phyloP scores from a whole-genome alignment of 2,888 invertebrate genomes.

The Mystacides longicornis region DNA sequence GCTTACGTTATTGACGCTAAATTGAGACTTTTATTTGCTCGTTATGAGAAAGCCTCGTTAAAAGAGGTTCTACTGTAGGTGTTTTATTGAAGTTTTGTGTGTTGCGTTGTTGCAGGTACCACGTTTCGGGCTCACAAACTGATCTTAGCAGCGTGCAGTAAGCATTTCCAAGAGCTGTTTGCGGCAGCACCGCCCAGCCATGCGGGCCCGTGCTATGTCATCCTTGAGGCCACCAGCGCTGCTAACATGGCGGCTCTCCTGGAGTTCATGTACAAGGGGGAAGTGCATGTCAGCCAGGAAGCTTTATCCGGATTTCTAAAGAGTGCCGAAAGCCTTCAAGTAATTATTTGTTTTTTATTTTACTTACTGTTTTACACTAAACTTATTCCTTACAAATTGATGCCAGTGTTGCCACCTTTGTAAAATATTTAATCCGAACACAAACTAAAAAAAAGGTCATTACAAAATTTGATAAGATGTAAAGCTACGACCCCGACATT shows the following conservation, averaged over 20 bases:
- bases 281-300: slow-evolving; percentile 89
- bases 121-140: slow-evolving; percentile 88
- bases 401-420: too few species aligned
- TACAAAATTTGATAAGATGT: too few species aligned
- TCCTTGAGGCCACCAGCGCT: slow-evolving; percentile 82
- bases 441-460: too few species aligned
- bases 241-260: slow-evolving; percentile 85
- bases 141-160: slow-evolving; percentile 88
- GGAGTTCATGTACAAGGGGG: slow-evolving; percentile 92
- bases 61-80: background rate
- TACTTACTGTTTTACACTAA: too few species aligned
- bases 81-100: background rate
- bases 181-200: slow-evolving; percentile 77
- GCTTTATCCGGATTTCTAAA: slow-evolving; percentile 85
- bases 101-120: slow-evolving; percentile 56
- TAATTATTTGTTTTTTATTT: too few species aligned
- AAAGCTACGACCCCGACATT: too few species aligned
- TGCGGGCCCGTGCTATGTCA: slow-evolving; percentile 74
- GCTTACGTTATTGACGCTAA: too few species aligned
- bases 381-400: too few species aligned
- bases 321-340: slow-evolving; percentile 85
- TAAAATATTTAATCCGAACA: too few species aligned
- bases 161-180: slow-evolving; percentile 86
- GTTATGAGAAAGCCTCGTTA: too few species aligned
- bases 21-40: too few species aligned